Percentiles rank a stretch among this genome's conserved stretches.
Evolutionary conservation across 1,140 invertebrate species (phyloP).

Genomic region (Stegodyphus mimosarum): DNA sequence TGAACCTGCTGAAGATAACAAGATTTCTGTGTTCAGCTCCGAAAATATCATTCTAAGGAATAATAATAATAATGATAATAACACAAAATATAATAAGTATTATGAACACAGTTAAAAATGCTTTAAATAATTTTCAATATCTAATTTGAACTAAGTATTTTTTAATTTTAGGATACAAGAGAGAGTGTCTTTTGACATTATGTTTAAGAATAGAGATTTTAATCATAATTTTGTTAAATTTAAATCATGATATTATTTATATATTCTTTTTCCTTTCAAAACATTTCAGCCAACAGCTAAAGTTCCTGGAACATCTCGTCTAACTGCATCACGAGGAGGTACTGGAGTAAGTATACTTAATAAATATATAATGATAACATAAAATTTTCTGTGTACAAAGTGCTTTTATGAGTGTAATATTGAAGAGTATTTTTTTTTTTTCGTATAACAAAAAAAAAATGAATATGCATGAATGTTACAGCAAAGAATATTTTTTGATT

Average conservation of each 20-base stretch:
- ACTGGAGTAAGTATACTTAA: slow-evolving; percentile 61
- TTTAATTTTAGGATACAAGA: no score
- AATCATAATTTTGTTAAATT: not conserved
- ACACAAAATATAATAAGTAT: no score
- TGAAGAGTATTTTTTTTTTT: not conserved
- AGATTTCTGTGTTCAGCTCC: no score
- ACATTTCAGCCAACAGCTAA: slow-evolving; percentile 51
- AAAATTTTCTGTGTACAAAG: not conserved
- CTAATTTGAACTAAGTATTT: no score
- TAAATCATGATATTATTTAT: not conserved
- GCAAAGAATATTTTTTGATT: no score
- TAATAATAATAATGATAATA: no score
- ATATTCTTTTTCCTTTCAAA: not conserved
- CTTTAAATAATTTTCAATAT: no score
- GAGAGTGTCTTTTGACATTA: not conserved
- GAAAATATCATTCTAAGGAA: no score
- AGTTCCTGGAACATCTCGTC: slow-evolving; percentile 55
- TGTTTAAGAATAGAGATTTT: not conserved
- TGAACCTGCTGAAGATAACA: no score
- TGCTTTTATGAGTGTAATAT: not conserved
- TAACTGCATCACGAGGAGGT: slow-evolving; percentile 38
- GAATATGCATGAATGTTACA: no score
- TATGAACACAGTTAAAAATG: no score
- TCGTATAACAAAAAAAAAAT: not conserved
- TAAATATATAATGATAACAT: not conserved